phyloP scores from a whole-genome alignment of 2,888 invertebrate species.

The Hololepta plana region DNA sequence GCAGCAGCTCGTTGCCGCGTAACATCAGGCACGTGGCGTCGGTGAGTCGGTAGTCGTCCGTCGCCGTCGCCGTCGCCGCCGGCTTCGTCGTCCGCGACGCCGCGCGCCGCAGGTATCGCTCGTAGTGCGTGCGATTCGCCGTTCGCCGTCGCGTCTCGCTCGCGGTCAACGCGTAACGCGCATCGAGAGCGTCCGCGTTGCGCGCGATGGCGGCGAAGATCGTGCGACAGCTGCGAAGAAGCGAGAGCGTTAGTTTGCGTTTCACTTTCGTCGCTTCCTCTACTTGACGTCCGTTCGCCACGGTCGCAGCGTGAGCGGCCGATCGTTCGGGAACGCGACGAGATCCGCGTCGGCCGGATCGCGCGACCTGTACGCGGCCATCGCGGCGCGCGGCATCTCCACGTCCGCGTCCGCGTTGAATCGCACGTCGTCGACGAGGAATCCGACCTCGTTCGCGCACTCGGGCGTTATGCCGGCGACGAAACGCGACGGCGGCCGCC shows the following conservation, averaged over 20 bases:
- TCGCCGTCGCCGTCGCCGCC: too few relatives aligned
- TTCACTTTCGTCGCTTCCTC: too few relatives aligned
- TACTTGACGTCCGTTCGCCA: slow-evolving; percentile 13
- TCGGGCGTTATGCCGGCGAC: slow-evolving; percentile 20
- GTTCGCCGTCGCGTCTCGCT: slow-evolving; percentile 12
- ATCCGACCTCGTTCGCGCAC: slow-evolving; percentile 21
- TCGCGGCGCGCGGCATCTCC: slow-evolving; percentile 15
- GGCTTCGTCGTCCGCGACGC: too few relatives aligned
- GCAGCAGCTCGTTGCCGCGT: too few relatives aligned
- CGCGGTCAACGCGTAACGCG: slow-evolving; percentile 13
- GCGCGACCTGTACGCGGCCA: slow-evolving; percentile 12
- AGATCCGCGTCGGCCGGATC: slow-evolving; percentile 12
- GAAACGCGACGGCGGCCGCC: slow-evolving; percentile 14
- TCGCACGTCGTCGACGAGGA: slow-evolving; percentile 17
- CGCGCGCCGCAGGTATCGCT: too few relatives aligned
- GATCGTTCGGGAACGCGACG: slow-evolving; percentile 26
- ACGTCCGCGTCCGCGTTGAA: slow-evolving; percentile 16
- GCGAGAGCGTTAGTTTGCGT: too few relatives aligned
- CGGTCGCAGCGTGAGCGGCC: slow-evolving; percentile 16
- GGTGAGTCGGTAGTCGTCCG: too few relatives aligned
- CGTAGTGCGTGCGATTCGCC: slow-evolving; percentile 9
- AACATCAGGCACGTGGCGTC: too few relatives aligned
- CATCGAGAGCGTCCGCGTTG: slow-evolving; percentile 10
- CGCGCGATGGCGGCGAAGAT: slow-evolving; percentile 19
- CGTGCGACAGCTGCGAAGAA: slow-evolving; percentile 16